phyloP scores from a whole-genome alignment of 2,113 vertebrate genomes.

The Orientallactaga bullata region DNA sequence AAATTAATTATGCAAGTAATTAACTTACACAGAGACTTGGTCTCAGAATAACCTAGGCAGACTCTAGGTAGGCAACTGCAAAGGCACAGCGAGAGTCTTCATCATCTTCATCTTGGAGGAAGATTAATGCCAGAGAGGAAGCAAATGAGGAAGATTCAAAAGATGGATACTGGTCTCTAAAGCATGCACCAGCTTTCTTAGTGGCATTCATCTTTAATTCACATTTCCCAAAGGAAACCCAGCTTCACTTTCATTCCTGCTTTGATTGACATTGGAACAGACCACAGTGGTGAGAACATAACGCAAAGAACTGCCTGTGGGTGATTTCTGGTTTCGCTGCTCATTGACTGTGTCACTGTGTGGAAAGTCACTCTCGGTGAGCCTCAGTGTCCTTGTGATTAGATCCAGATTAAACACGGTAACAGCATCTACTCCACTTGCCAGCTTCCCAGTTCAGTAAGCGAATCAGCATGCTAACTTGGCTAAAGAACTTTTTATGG shows the following conservation, averaged over 20 bases:
- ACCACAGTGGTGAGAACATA: accelerated
- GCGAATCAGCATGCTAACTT: background rate
- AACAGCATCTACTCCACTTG: conserved; percentile 28
- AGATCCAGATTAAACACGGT: too few species aligned
- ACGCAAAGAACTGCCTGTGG: background rate
- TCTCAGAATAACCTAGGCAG: background rate
- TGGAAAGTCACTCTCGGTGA: background rate
- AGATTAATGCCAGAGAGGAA: conserved; percentile 5
- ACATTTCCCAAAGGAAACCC: background rate
- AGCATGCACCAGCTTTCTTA: background rate
- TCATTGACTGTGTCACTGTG: background rate
- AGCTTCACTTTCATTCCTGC: background rate
- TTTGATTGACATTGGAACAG: background rate
- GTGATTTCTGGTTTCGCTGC: background rate
- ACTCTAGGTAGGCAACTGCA: background rate
- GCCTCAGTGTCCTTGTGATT: conserved; percentile 46
- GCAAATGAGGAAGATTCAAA: background rate
- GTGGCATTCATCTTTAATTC: background rate
- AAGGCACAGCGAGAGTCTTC: background rate
- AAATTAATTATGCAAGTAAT: background rate
- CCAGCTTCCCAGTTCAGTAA: background rate
- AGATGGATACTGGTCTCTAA: background rate
- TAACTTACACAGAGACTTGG: background rate
- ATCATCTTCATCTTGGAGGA: background rate
- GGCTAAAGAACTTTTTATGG: conserved; percentile 8